Conservation (phyloP, 2,113 vertebrate species). For the Neodon shergylaensis region DNA sequence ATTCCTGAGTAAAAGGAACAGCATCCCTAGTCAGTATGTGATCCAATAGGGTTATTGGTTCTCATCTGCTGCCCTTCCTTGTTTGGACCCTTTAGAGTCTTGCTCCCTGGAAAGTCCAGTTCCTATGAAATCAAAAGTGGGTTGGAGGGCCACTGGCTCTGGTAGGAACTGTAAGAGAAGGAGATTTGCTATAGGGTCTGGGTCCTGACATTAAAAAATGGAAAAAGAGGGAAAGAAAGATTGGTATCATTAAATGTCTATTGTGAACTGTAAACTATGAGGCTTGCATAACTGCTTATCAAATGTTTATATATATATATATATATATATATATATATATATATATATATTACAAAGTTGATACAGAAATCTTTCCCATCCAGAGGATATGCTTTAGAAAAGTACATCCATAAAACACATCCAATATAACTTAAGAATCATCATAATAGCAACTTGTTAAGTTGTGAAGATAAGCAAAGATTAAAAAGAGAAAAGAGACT, state of each 20-base stretch:
- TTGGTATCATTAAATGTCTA: not conserved
- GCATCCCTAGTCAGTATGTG: not conserved
- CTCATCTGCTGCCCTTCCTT: not conserved
- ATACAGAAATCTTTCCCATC: not conserved
- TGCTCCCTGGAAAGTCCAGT: not conserved
- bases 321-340: not conserved
- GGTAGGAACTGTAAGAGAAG: not conserved
- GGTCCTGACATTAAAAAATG: not conserved
- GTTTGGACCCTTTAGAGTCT: not conserved
- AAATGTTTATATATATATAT: not conserved
- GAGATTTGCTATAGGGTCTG: not conserved
- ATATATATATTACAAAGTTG: not conserved
- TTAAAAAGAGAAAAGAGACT: not conserved
- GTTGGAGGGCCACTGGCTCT: not conserved
- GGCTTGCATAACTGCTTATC: not conserved
- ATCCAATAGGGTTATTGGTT: not conserved
- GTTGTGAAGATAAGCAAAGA: not conserved
- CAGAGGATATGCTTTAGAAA: not conserved
- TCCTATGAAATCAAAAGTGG: not conserved
- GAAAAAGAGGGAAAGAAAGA: not conserved
- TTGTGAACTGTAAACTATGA: not conserved
- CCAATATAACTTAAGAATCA: not conserved
- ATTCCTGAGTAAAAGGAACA: not conserved
- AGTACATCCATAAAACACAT: not conserved
- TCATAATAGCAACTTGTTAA: not conserved